phyloP scores from a whole-genome alignment of 1,140 invertebrate species.

The Drosophila miranda region DNA sequence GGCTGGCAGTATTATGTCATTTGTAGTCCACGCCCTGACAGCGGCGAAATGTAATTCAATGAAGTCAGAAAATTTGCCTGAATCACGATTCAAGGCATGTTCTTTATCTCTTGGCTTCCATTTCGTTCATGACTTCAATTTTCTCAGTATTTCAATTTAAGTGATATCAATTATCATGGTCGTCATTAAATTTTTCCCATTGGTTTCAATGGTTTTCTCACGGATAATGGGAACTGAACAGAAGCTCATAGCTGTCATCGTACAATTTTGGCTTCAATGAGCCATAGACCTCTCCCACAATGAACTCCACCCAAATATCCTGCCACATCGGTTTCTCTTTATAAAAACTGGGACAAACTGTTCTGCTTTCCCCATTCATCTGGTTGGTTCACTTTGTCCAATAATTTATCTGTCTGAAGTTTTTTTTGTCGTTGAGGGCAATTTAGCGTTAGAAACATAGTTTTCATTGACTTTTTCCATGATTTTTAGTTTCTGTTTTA shows the following conservation, averaged over 20 bases:
- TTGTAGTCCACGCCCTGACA: constrained; percentile 31
- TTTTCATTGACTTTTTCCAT: constrained; percentile 2
- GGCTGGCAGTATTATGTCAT: constrained; percentile 47
- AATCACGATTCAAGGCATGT: too few species aligned
- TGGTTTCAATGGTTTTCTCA: constrained; percentile 1
- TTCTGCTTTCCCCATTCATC: constrained; percentile 4
- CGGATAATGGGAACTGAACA: not conserved
- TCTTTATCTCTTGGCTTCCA: not conserved
- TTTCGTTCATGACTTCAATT: not conserved
- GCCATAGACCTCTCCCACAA: constrained; percentile 34
- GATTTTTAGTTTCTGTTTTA: not conserved
- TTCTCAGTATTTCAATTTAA: not conserved
- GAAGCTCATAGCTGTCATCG: constrained; percentile 53
- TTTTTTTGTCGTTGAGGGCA: constrained; percentile 3
- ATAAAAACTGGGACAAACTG: constrained; percentile 18
- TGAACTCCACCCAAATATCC: constrained; percentile 45
- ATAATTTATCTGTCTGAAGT: constrained; percentile 19
- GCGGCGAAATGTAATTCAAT: constrained; percentile 24
- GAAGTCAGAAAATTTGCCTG: not conserved
- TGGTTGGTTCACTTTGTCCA: not conserved
- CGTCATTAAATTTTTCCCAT: not conserved
- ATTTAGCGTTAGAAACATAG: constrained; percentile 13
- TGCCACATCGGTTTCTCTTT: constrained; percentile 9
- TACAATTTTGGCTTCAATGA: constrained; percentile 47
- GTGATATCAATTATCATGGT: not conserved